phyloP scores from a whole-genome alignment of 2,797 vertebrate genomes.

The Aythya fuligula region DNA sequence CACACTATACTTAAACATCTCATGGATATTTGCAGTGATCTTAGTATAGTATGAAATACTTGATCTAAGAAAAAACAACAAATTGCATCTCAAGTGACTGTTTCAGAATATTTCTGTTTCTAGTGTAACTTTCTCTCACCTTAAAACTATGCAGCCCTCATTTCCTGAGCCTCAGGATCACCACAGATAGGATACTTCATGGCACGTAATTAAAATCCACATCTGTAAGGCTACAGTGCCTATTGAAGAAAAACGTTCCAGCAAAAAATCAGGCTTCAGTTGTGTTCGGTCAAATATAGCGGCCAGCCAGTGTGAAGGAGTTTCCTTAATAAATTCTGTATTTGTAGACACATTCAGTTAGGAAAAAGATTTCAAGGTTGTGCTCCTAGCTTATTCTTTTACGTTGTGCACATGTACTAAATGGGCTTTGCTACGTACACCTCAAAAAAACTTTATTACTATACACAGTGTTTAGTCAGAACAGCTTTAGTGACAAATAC shows the following conservation, averaged over 20 bases:
- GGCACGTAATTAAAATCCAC: background rate
- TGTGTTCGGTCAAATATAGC: background rate
- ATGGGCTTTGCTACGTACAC: background rate
- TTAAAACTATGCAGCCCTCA: background rate
- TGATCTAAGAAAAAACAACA: background rate
- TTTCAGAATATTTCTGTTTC: background rate
- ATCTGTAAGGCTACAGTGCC: background rate
- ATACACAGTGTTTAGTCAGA: background rate
- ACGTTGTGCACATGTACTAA: background rate
- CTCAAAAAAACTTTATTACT: background rate
- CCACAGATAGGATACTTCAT: background rate
- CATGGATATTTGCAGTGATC: background rate
- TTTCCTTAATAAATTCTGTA: background rate
- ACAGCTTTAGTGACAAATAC: background rate
- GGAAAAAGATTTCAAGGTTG: background rate
- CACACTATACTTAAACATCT: background rate
- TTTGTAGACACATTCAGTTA: background rate
- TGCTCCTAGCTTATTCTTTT: background rate
- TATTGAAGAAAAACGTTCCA: background rate
- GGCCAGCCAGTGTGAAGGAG: background rate
- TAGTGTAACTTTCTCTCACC: background rate
- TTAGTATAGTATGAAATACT: background rate
- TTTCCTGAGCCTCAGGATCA: background rate
- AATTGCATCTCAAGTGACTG: background rate
- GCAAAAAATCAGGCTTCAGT: background rate